Evolutionary conservation across 2,888 invertebrate genomes (phyloP).

Genomic region (Flexamia atlantica): DNA sequence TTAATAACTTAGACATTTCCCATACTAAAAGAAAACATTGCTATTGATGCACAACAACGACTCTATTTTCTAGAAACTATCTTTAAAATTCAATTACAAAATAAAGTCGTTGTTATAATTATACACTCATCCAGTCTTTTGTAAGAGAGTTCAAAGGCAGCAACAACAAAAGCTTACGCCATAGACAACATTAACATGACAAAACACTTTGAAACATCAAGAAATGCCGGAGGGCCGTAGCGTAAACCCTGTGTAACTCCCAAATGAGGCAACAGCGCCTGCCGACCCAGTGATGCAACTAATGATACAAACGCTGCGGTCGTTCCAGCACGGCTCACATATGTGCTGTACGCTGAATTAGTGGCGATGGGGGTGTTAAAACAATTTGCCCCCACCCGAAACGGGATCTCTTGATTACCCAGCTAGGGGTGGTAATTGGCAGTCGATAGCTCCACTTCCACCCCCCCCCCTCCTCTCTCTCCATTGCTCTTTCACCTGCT

Average conservation of each 20-base stretch:
- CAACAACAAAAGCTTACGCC: too few relatives aligned
- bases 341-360: constrained; percentile 57
- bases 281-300: constrained; percentile 36
- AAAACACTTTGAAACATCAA: not conserved
- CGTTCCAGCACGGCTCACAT: constrained; percentile 27
- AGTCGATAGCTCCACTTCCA: constrained; percentile 48
- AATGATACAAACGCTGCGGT: constrained; percentile 53
- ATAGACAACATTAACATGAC: not conserved
- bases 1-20: too few relatives aligned
- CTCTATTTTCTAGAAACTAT: too few relatives aligned
- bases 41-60: too few relatives aligned
- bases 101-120: too few relatives aligned
- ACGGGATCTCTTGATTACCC: constrained; percentile 53
- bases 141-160: too few relatives aligned
- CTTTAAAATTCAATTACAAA: too few relatives aligned
- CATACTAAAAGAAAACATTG: too few relatives aligned
- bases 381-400: constrained; percentile 35
- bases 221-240: constrained; percentile 7
- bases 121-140: too few relatives aligned
- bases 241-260: not conserved
- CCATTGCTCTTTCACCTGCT: constrained; percentile 27
- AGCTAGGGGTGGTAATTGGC: constrained; percentile 49
- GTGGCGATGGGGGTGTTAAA: constrained; percentile 53
- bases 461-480: constrained; percentile 6
- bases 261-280: constrained; percentile 13